Percentiles rank a stretch among this genome's conserved stretches.
phyloP scores from a whole-genome alignment of 30 jellyfish, hydroid and myxozoan species.

The Rhopilema esculentum region DNA sequence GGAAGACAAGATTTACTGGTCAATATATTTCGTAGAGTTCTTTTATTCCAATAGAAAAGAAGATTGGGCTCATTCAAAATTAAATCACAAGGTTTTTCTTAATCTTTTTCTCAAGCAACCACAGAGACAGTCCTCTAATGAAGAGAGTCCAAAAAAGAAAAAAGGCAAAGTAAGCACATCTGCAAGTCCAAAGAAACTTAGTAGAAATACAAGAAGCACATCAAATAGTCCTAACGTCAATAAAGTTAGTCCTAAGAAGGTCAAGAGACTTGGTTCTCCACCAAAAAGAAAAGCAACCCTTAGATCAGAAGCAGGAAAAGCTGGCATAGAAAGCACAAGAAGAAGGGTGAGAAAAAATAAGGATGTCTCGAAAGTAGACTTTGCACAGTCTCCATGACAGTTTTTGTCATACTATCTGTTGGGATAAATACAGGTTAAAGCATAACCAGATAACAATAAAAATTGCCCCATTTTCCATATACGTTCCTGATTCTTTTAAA shows the following conservation, averaged over 20 bases:
- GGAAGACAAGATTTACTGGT: too few species aligned
- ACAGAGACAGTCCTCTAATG: too few species aligned
- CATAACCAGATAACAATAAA: too few species aligned
- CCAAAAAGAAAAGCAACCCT: constrained; percentile 2
- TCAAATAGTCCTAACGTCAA: background rate
- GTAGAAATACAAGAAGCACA: background rate
- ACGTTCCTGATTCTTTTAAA: too few species aligned
- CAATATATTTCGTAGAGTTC: too few species aligned
- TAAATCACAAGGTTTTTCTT: too few species aligned
- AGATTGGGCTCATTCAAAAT: too few species aligned
- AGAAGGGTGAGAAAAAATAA: constrained; percentile 3
- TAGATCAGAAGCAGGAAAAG: background rate
- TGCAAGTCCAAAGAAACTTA: background rate
- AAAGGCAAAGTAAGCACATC: background rate
- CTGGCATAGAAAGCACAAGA: background rate
- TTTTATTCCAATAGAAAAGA: too few species aligned
- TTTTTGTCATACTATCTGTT: background rate
- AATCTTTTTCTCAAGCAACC: too few species aligned
- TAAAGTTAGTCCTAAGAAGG: background rate
- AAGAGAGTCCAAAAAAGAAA: too few species aligned
- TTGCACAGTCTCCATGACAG: constrained; percentile 62
- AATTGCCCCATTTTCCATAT: too few species aligned
- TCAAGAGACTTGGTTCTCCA: background rate
- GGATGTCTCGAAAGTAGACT: constrained; percentile 29
- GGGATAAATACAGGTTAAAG: background rate